Base-by-base conservation (phyloP, 2,888 invertebrate species). In the Allolobophora icterica region DNA sequence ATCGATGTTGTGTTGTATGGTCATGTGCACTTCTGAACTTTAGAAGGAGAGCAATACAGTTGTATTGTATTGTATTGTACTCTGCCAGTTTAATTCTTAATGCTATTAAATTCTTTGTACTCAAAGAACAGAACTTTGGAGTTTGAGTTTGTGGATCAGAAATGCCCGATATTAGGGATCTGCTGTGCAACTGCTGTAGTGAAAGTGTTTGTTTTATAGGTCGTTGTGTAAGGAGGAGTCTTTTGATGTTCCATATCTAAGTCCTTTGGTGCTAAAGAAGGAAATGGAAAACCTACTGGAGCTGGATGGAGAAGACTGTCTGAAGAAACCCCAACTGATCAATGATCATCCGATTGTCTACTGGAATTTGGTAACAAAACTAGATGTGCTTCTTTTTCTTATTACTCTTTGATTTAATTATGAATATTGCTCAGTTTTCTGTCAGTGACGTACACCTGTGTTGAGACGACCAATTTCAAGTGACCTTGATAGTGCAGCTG, bases 281-380 rank as follows among this genome's bases (percentile, higher is more conserved):
- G 91, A 91, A 45, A 35, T 91, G 89, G 91, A 91, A 19, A 91
- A 91, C 33, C 71, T 91, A 34, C n/a, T 91, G 38, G 42, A 89
- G 34, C 45, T 42, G 15, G 40, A 91, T 45, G 91, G 91, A 15
- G 91, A 91, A 84, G n/a, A 91, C n/a, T 87, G 52, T 38, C 24
- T 91, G n/a, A 91, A 58, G 35, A 38, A 58, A 33, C 35, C 42
- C 0, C 42, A 91, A 11, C 35, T 91, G 24, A 34, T 91, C 24
- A 89, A 58, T 52, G 58, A 90, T 15, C 52, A 91, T 90, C 89
- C 91, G 15, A 84, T 91, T 33, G 42, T 90, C 21, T 91, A 45
- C 71, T 91, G 91, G 91, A 91, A 91, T 42, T 87, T 91, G 89
- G 91, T 91, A n/a, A 38, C 89, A 89, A 4, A 71, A 24, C 35